A percentile compares a stretch with the other conserved stretches of the same genome.
Conservation (phyloP, 2,113 vertebrate species). For the Montifringilla adamsi region DNA sequence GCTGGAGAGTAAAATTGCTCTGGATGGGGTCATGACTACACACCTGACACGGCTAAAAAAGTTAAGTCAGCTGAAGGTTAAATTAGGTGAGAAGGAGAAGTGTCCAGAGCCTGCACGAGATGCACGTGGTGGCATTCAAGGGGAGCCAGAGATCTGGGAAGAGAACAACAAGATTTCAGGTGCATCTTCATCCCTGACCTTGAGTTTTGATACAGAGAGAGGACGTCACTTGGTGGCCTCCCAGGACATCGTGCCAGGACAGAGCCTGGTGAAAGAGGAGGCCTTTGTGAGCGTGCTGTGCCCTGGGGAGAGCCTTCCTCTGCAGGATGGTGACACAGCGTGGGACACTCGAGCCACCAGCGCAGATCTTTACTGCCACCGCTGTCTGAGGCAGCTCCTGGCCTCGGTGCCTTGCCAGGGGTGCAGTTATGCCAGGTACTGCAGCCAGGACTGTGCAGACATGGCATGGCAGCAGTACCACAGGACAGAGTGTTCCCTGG, state of each 20-base stretch:
- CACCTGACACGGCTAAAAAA: constrained; percentile 33
- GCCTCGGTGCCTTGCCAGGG: constrained; percentile 77
- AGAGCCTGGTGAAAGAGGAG: constrained; percentile 81
- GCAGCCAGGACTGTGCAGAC: constrained; percentile 76
- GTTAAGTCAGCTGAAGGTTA: constrained; percentile 47
- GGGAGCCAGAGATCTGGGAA: constrained; percentile 13
- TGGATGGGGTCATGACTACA: not conserved
- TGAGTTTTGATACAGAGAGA: constrained; percentile 73
- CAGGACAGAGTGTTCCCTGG: constrained; percentile 81
- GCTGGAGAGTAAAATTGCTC: constrained; percentile 26
- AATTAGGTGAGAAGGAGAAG: not conserved
- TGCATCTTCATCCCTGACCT: constrained; percentile 68
- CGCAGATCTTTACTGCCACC: constrained; percentile 83
- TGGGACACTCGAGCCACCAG: constrained; percentile 49
- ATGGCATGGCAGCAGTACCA: constrained; percentile 87
- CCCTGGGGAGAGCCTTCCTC: constrained; percentile 65
- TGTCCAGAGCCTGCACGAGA: not conserved
- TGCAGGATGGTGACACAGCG: not conserved
- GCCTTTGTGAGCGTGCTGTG: constrained; percentile 88
- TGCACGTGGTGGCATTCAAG: not conserved
- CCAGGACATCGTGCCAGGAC: constrained; percentile 78
- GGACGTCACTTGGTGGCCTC: constrained; percentile 84
- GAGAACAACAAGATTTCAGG: constrained; percentile 43
- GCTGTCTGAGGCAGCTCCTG: constrained; percentile 77
- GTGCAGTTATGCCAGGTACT: constrained; percentile 89